Percentiles rank a stretch among this genome's conserved stretches.
phyloP scores from a whole-genome alignment of 2,888 invertebrate genomes.

The Platypus cylindrus region DNA sequence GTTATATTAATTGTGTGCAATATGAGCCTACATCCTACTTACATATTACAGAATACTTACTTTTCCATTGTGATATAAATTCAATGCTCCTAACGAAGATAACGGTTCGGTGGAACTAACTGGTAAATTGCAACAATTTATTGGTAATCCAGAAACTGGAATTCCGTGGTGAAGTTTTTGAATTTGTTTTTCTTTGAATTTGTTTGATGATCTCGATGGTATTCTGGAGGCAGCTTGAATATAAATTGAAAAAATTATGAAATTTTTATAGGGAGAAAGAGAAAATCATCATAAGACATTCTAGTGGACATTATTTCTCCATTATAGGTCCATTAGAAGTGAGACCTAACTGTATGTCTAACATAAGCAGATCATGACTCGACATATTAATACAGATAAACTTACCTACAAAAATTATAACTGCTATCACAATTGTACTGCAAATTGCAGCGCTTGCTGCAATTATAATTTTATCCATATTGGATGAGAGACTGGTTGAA shows the following conservation, averaged over 20 bases:
- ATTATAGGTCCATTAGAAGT: not conserved
- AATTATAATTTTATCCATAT: conserved; percentile 92
- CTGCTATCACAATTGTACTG: conserved; percentile 81
- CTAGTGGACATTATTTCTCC: not conserved
- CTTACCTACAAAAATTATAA: conserved; percentile 62
- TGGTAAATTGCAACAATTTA: conserved; percentile 65
- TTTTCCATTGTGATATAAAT: conserved; percentile 74
- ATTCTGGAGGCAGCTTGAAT: conserved; percentile 72
- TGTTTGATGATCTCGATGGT: conserved; percentile 63
- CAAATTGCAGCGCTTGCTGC: conserved; percentile 88
- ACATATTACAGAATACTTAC: too few relatives aligned
- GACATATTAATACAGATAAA: not conserved
- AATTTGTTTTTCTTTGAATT: conserved; percentile 58
- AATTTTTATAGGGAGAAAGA: too few relatives aligned
- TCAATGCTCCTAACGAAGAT: conserved; percentile 70
- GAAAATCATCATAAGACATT: too few relatives aligned
- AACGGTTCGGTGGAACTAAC: conserved; percentile 69
- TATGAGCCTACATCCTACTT: too few relatives aligned
- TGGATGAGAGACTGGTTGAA: conserved; percentile 66
- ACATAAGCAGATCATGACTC: not conserved
- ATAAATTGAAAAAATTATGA: too few relatives aligned
- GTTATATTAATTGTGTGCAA: too few relatives aligned
- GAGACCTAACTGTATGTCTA: too few relatives aligned
- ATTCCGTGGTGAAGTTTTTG: conserved; percentile 48
- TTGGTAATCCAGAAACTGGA: conserved; percentile 61